These are phyloP conservation scores for Calameuta pallipes DNA, from an alignment of 2,888 invertebrate genomes.

Conservation along the genomic window DNA sequence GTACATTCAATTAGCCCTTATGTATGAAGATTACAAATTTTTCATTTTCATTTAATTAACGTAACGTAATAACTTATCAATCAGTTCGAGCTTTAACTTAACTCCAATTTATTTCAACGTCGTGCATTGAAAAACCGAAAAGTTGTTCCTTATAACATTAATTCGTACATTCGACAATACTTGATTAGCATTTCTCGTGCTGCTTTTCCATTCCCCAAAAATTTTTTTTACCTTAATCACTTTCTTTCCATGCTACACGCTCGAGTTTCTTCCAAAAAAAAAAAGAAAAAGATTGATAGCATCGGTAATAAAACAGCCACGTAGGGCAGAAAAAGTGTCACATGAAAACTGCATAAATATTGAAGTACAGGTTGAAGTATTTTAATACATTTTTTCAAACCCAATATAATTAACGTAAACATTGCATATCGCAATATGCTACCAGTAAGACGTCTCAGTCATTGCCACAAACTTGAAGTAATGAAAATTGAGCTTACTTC, in stretches of 20 bases:
- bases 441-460: not conserved
- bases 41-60: too few relatives aligned
- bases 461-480: not conserved
- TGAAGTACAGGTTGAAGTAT: not conserved
- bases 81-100: not conserved
- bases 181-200: not conserved
- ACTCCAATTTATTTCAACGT: too few relatives aligned
- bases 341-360: not conserved
- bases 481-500: not conserved
- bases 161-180: not conserved
- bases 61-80: not conserved
- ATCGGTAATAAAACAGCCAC: not conserved
- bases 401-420: too few relatives aligned
- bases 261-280: not conserved
- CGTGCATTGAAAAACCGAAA: not conserved
- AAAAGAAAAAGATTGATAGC: not conserved
- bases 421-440: not conserved
- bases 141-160: not conserved
- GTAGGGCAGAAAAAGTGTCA: not conserved
- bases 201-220: not conserved
- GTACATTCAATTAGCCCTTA: too few relatives aligned
- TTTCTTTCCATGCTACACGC: not conserved
- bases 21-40: too few relatives aligned
- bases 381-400: not conserved
- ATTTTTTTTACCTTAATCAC: not conserved